Percentiles rank a stretch among this genome's conserved stretches.
Evolutionary conservation across 1,140 invertebrate species (phyloP).

Genomic region (Megalopta genalis): DNA sequence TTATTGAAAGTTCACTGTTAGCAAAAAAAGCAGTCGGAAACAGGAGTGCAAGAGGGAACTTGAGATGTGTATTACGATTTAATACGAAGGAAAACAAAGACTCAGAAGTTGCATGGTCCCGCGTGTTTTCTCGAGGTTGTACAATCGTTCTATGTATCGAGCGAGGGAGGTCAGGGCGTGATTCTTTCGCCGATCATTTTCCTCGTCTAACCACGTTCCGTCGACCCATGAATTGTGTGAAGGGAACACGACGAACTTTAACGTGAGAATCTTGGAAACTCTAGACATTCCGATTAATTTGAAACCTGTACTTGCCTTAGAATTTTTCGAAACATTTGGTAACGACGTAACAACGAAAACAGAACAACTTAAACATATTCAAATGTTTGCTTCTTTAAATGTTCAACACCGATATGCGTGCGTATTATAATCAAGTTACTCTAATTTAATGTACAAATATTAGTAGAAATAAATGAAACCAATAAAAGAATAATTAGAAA

Average conservation of each 20-base stretch:
- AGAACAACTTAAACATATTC: no score
- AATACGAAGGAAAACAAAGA: not conserved
- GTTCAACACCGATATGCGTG: no score
- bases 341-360: no score
- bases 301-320: not conserved
- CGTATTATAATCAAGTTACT: no score
- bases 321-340: no score
- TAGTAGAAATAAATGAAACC: no score
- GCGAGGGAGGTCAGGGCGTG: slow-evolving; percentile 13
- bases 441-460: no score
- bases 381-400: no score
- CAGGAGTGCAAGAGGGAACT: not conserved
- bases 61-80: not conserved
- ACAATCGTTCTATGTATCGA: slow-evolving; percentile 1
- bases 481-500: no score
- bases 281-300: not conserved
- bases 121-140: not conserved
- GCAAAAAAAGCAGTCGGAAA: not conserved
- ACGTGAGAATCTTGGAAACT: slow-evolving; percentile 31
- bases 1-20: not conserved
- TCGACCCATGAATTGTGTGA: slow-evolving; percentile 1
- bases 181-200: slow-evolving; percentile 25
- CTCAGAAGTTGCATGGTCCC: not conserved
- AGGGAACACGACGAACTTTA: slow-evolving; percentile 37
- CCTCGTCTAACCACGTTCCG: not conserved